Evolutionary conservation across 2,797 vertebrate species (phyloP).

Genomic region (Clarias fuscus): DNA sequence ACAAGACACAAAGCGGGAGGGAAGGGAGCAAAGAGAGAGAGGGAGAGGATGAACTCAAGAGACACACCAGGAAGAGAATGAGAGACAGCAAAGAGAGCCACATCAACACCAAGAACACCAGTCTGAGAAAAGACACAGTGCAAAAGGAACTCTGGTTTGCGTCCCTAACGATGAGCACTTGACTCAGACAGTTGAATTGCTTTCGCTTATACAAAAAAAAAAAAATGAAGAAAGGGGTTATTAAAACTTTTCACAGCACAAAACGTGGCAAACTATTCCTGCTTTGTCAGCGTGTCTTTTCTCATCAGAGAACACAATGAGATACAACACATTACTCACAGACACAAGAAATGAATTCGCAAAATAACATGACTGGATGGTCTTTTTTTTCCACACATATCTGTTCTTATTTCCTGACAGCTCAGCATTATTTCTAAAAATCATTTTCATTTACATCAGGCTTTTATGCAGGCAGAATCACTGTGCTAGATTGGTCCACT

Average conservation of each 20-base stretch:
- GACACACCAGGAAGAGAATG: slow-evolving; percentile 68
- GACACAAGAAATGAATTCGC: slow-evolving; percentile 64
- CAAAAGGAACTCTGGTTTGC: slow-evolving; percentile 5
- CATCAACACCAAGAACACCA: slow-evolving; percentile 62
- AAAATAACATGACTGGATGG: slow-evolving; percentile 64
- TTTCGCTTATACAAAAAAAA: neutral
- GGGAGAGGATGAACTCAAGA: slow-evolving; percentile 78
- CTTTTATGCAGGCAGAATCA: neutral
- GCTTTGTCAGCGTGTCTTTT: slow-evolving; percentile 68
- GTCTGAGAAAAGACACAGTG: slow-evolving; percentile 73
- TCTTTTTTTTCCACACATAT: slow-evolving; percentile 59
- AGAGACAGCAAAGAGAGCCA: slow-evolving; percentile 67
- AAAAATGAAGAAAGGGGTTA: neutral
- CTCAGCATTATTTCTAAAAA: slow-evolving; percentile 19
- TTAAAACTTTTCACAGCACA: neutral
- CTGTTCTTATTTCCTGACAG: slow-evolving; percentile 28
- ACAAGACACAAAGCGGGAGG: slow-evolving; percentile 70
- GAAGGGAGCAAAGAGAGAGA: slow-evolving; percentile 61
- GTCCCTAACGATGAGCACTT: neutral
- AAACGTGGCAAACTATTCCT: neutral
- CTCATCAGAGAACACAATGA: slow-evolving; percentile 68
- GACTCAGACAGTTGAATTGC: neutral
- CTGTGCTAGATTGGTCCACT: neutral
- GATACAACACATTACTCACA: slow-evolving; percentile 65
- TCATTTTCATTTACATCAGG: slow-evolving; percentile 6